A percentile compares a stretch with the other conserved stretches of the same genome.
Conservation (phyloP, 2,888 invertebrate genomes). For the Embidobia sp. region DNA sequence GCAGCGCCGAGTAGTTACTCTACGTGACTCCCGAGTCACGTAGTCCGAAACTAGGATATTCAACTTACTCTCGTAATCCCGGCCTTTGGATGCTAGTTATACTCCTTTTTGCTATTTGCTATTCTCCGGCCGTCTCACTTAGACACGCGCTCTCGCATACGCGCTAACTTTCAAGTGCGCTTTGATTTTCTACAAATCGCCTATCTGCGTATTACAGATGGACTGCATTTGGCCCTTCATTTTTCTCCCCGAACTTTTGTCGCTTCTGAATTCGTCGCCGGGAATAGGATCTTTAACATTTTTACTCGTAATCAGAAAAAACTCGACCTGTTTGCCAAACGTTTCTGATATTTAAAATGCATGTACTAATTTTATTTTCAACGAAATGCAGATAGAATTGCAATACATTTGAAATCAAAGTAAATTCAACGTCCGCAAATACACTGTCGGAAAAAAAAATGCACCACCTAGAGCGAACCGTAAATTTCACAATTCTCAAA, state of each 20-base stretch:
- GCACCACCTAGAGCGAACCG: no score
- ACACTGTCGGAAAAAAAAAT: no score
- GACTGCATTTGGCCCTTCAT: conserved; percentile 7
- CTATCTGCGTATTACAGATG: conserved; percentile 27
- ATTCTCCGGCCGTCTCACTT: conserved; percentile 47
- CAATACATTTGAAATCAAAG: no score
- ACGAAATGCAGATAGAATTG: no score
- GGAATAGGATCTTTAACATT: no score
- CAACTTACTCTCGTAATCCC: conserved; percentile 63
- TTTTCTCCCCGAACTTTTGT: neutral
- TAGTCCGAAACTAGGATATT: conserved; percentile 65
- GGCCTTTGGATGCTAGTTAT: conserved; percentile 55
- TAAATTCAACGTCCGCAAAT: no score
- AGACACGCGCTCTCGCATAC: conserved; percentile 44
- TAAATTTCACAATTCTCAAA: no score
- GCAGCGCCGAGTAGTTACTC: conserved; percentile 22
- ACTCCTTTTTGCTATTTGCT: conserved; percentile 60
- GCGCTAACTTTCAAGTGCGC: conserved; percentile 43
- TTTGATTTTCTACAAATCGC: conserved; percentile 49
- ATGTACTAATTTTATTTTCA: no score
- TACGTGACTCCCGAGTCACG: conserved; percentile 61
- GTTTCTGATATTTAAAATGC: no score
- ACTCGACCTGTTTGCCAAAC: no score
- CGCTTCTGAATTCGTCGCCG: no score
- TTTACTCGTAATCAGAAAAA: no score